Evolutionary conservation across 2,113 vertebrate species (phyloP), one percentile per base, ranked within the genome.

Genomic region (Seriola rivoliana): DNA sequence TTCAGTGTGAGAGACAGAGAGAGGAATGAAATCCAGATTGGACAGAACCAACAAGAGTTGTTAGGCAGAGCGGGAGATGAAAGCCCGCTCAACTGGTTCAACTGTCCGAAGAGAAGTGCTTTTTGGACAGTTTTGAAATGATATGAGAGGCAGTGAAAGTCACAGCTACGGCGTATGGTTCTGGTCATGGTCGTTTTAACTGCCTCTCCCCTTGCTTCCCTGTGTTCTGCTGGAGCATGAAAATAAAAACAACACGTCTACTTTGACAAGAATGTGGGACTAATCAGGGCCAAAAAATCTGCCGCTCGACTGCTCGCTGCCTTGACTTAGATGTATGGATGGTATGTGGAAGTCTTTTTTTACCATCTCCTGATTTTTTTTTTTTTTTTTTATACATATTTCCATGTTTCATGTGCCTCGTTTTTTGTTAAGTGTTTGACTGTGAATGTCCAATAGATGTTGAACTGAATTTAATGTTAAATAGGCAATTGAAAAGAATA

Each of bases 21-120:
- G 40, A 10, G 60, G 83, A 92, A 94, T 91, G 76, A 92, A 86
- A 94, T 82, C 86, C 88, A 91, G 88, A 89, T 92, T 88, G 68
- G 80, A 89, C 71, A n/a, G 74, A 82, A 81, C 73, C 86, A 83
- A 21, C 59, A 9, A 78, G 67, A 60, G 68, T 81, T 82, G 86
- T 71, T 71, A 75, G 81, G 68, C 85, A 82, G 70, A 82, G 81
- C 79, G 29, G 63, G 55, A 85, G 86, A 88, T 4, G 10, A 95
- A 89, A 88, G 89, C 59, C 79, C 25, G 84, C 90, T 52, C 0
- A 12, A 68, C 44, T 58, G 87, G 74, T 65, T 87, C 89, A 87
- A 81, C 88, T 87, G 52, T 74, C 25, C 78, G 29, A 73, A 85
- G 91, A 93, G 80, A 79, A 80, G 81, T 75, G 83, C 12, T 69